These are phyloP conservation scores for Protonibea diacanthus DNA, from an alignment of 2,797 vertebrate genomes.

Conservation along the genomic window DNA sequence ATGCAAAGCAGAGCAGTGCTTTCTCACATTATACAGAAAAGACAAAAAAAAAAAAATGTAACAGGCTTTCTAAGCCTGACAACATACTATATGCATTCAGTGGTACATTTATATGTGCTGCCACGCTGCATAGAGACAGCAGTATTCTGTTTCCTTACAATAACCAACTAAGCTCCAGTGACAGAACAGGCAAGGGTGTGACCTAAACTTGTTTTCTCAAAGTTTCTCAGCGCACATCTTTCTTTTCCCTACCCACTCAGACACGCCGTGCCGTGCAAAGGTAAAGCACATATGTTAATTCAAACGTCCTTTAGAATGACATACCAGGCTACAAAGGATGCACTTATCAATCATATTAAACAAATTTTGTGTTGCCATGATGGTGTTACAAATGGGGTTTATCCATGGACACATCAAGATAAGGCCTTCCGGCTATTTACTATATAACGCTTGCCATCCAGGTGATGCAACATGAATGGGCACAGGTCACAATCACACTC, in stretches of 20 bases:
- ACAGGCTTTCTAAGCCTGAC: no score
- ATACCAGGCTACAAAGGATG: not conserved
- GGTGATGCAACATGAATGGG: conserved; percentile 17
- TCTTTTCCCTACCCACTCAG: conserved; percentile 23
- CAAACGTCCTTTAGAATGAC: conserved; percentile 40
- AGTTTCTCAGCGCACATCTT: conserved; percentile 15
- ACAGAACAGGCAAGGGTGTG: conserved; percentile 13
- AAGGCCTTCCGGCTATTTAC: conserved; percentile 27
- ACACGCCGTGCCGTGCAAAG: conserved; percentile 21
- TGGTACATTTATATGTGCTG: not conserved
- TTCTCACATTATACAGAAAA: not conserved
- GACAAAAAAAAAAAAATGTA: not conserved
- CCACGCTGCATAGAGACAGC: not conserved
- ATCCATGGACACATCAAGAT: conserved; percentile 18
- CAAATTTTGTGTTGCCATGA: conserved; percentile 7
- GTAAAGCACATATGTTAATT: conserved; percentile 32
- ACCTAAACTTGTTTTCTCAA: conserved; percentile 21
- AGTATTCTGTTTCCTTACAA: conserved; percentile 14
- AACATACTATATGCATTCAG: not conserved
- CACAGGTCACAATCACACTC: conserved; percentile 3
- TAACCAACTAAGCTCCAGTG: conserved; percentile 10
- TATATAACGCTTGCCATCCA: conserved; percentile 19
- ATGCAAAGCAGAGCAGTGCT: not conserved
- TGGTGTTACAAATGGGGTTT: conserved; percentile 16
- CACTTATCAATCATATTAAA: conserved; percentile 23